Evolutionary conservation across 2,888 invertebrate species (phyloP).

Genomic region (Phyto melanocephala): DNA sequence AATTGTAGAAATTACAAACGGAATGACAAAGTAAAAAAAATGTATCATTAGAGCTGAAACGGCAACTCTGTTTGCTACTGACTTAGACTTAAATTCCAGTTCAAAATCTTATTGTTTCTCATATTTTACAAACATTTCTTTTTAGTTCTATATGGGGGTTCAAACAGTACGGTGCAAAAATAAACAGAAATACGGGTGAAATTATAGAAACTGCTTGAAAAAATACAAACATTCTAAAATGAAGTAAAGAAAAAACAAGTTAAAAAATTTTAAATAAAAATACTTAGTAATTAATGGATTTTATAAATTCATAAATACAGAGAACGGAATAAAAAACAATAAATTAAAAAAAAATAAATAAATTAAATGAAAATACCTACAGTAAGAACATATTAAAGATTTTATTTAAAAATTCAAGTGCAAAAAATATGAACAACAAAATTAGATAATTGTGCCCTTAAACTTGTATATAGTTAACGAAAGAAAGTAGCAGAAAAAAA

Average conservation of each 20-base stretch:
- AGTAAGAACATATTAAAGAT: not conserved
- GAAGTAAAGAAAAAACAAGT: not conserved
- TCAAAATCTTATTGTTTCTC: conserved; percentile 11
- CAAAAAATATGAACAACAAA: conserved; percentile 13
- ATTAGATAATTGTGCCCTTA: conserved; percentile 52
- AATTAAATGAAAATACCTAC: not conserved
- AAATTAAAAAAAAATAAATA: not conserved
- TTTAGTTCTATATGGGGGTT: conserved; percentile 55
- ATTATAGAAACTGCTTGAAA: conserved; percentile 2
- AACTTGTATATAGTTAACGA: conserved; percentile 48
- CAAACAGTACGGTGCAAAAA: conserved; percentile 42
- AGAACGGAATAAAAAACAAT: not conserved
- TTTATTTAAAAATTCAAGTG: not conserved
- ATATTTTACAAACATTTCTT: conserved; percentile 33
- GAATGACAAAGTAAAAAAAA: no score
- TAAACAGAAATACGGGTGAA: conserved; percentile 14
- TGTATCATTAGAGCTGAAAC: no score
- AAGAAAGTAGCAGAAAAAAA: conserved; percentile 23
- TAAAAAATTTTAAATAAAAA: not conserved
- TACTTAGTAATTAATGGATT: not conserved
- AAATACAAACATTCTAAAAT: conserved; percentile 26
- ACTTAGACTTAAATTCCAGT: not conserved
- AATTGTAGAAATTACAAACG: no score
- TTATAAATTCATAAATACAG: not conserved
- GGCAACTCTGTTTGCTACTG: conserved; percentile 30